Percentiles rank a stretch among this genome's conserved stretches.
Evolutionary conservation across 2,888 invertebrate species (phyloP).

Genomic region (Osmoderma eremita): DNA sequence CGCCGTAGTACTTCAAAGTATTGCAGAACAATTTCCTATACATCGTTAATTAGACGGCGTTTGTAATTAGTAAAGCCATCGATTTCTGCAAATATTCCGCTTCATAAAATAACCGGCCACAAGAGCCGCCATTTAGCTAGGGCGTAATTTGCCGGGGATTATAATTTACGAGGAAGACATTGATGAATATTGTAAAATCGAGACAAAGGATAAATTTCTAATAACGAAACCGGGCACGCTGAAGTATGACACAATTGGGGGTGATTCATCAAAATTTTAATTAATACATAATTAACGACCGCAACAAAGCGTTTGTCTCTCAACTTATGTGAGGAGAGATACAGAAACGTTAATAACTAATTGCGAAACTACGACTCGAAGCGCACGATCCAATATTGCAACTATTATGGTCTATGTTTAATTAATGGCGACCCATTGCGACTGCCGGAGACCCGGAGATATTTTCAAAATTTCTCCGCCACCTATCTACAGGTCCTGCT

Average conservation of each 20-base stretch:
- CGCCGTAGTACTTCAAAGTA: conserved; percentile 60
- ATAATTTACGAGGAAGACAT: conserved; percentile 54
- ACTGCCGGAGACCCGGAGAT: conserved; percentile 28
- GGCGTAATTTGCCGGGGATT: conserved; percentile 54
- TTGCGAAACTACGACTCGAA: conserved; percentile 45
- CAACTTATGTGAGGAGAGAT: conserved; percentile 48
- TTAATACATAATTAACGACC: conserved; percentile 62
- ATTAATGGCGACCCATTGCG: conserved; percentile 40
- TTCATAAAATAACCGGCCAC: conserved; percentile 57
- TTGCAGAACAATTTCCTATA: conserved; percentile 64
- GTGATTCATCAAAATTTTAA: conserved; percentile 63
- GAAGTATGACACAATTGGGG: conserved; percentile 59
- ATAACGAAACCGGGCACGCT: conserved; percentile 54
- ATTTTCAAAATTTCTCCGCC: conserved; percentile 29
- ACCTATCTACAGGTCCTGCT: conserved; percentile 1
- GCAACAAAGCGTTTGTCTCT: conserved; percentile 61
- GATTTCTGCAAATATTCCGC: conserved; percentile 61
- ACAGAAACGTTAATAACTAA: conserved; percentile 49
- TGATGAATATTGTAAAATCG: conserved; percentile 56
- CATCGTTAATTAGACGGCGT: conserved; percentile 64
- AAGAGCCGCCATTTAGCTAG: conserved; percentile 53
- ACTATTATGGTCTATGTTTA: conserved; percentile 42
- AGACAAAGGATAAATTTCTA: conserved; percentile 61
- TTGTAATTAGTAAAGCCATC: conserved; percentile 62
- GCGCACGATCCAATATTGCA: conserved; percentile 43